Percentiles rank a stretch among this genome's conserved stretches.
Evolutionary conservation across 2,113 vertebrate species (phyloP).

Genomic region (Naja naja): DNA sequence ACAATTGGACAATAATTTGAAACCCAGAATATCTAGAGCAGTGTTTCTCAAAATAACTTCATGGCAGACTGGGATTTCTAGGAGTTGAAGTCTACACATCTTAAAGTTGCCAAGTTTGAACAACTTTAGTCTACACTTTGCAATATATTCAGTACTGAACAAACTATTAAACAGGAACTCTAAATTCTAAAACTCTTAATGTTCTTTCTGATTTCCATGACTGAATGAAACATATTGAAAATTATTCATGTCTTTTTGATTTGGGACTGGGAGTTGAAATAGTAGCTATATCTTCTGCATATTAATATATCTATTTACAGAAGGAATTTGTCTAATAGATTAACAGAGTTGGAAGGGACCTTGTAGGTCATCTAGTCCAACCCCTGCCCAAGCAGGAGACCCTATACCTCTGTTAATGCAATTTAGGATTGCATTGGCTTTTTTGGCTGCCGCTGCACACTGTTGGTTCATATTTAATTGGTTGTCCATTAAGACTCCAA

Average conservation of each 20-base stretch:
- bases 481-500: no score
- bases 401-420: no score
- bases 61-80: not conserved
- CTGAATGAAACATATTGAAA: not conserved
- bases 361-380: no score
- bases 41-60: not conserved
- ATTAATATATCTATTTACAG: not conserved
- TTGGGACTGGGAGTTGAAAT: not conserved
- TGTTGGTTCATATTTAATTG: no score
- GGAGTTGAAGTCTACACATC: not conserved
- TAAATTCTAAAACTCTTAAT: not conserved
- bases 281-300: no score
- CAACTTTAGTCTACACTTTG: not conserved
- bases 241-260: not conserved
- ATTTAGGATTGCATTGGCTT: no score
- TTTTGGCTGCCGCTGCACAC: no score
- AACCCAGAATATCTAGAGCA: not conserved
- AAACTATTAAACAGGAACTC: no score
- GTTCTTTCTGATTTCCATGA: not conserved
- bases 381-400: no score
- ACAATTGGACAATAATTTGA: not conserved
- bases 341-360: no score
- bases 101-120: not conserved
- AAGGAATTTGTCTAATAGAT: not conserved
- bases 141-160: not conserved